A percentile compares a stretch with the other conserved stretches of the same genome.
Conservation (phyloP, 1,140 invertebrate species). For the Papilio machaon region DNA sequence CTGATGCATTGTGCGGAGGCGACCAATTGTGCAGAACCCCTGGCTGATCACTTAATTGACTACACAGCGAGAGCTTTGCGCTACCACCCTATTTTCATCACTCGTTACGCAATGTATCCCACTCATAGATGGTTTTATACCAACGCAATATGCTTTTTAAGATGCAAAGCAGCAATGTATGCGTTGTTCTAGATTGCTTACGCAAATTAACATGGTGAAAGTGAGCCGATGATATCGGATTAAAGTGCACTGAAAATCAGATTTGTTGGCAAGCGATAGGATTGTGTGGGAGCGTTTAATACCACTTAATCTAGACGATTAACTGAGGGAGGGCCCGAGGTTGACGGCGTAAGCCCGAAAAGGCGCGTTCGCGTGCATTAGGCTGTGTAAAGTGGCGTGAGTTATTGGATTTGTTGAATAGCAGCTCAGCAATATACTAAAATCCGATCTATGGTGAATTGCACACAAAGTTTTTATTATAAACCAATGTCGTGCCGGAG, state of each 20-base stretch:
- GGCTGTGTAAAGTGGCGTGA: constrained; percentile 40
- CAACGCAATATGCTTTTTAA: constrained; percentile 15
- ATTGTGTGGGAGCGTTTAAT: constrained; percentile 69
- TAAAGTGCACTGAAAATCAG: constrained; percentile 76
- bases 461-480: constrained; percentile 19
- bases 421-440: constrained; percentile 25
- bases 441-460: constrained; percentile 1
- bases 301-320: constrained; percentile 69
- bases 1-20: constrained; percentile 72
- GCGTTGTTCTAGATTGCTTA: background rate
- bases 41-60: constrained; percentile 80
- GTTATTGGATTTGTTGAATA: constrained; percentile 57
- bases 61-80: constrained; percentile 69
- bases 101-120: constrained; percentile 13
- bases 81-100: constrained; percentile 42
- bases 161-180: constrained; percentile 48
- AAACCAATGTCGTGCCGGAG: background rate
- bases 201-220: constrained; percentile 38
- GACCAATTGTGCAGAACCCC: constrained; percentile 77
- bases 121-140: constrained; percentile 53
- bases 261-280: constrained; percentile 73
- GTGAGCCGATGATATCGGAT: constrained; percentile 64
- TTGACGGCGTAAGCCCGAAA: constrained; percentile 55
- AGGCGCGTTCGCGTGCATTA: constrained; percentile 47
- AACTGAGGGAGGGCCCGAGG: constrained; percentile 54